These are phyloP conservation scores for Tricholaema leucomelas DNA, from an alignment of 2,113 vertebrate genomes.

Conservation along the genomic window DNA sequence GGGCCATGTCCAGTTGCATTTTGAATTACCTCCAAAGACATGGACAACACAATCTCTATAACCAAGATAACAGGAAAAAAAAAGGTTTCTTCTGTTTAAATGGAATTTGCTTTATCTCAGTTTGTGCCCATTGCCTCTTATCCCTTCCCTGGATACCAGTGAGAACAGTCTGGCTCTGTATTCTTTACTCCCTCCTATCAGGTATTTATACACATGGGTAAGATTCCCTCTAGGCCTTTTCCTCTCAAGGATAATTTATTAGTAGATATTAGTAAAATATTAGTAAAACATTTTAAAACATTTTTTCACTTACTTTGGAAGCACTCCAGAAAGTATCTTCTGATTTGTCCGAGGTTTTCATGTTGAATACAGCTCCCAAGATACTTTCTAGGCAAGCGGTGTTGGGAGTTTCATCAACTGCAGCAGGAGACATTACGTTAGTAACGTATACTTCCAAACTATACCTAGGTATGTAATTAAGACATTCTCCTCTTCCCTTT, in stretches of 20 bases:
- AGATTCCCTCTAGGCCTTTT: background rate
- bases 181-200: background rate
- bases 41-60: background rate
- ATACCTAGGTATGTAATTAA: background rate
- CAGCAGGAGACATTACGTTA: background rate
- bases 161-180: background rate
- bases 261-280: background rate
- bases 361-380: background rate
- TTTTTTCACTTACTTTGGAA: background rate
- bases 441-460: background rate
- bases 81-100: background rate
- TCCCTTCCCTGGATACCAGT: background rate
- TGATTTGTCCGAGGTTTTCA: background rate
- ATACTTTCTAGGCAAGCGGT: background rate
- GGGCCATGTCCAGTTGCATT: background rate
- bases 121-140: background rate
- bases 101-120: background rate
- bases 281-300: background rate
- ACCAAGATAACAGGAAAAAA: background rate
- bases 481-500: background rate
- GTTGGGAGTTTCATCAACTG: background rate
- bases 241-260: background rate
- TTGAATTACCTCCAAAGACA: background rate
- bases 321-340: background rate
- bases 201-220: background rate